These are phyloP conservation scores for Poeciliopsis retropinna DNA, from an alignment of 2,113 vertebrate genomes.

Conservation along the genomic window DNA sequence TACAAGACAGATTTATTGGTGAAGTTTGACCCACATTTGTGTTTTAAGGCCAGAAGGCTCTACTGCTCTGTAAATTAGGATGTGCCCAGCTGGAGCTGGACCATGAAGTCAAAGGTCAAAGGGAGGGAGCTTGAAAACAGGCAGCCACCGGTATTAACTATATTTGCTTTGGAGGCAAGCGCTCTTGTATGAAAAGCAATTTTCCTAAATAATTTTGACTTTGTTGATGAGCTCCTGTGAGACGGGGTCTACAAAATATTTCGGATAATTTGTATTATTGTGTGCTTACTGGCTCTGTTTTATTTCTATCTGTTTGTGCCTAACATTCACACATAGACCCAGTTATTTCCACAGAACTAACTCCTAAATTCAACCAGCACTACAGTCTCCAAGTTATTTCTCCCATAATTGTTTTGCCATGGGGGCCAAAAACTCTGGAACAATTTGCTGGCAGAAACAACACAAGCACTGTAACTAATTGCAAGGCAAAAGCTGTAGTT, in stretches of 20 bases:
- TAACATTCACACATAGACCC: background rate
- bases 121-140: conserved; percentile 48
- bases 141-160: conserved; percentile 20
- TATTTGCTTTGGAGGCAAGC: conserved; percentile 28
- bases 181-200: conserved; percentile 5
- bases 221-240: background rate
- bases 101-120: conserved; percentile 55
- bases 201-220: background rate
- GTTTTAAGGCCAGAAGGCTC: conserved; percentile 48
- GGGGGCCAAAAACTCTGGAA: conserved; percentile 52
- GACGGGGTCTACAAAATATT: background rate
- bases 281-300: background rate
- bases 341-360: conserved; percentile 32
- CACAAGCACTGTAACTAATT: conserved; percentile 48
- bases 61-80: conserved; percentile 68
- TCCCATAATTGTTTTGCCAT: conserved; percentile 59
- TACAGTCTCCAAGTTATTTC: conserved; percentile 50
- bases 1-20: conserved; percentile 55
- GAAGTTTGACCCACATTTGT: conserved; percentile 59
- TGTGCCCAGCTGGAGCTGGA: conserved; percentile 40
- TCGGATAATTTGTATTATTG: background rate
- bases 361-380: conserved; percentile 43
- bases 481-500: conserved; percentile 46
- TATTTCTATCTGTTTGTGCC: background rate
- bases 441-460: conserved; percentile 62